A percentile compares a stretch with the other conserved stretches of the same genome.
phyloP scores from a whole-genome alignment of 2,113 vertebrate genomes.

The Halichoerus grypus region DNA sequence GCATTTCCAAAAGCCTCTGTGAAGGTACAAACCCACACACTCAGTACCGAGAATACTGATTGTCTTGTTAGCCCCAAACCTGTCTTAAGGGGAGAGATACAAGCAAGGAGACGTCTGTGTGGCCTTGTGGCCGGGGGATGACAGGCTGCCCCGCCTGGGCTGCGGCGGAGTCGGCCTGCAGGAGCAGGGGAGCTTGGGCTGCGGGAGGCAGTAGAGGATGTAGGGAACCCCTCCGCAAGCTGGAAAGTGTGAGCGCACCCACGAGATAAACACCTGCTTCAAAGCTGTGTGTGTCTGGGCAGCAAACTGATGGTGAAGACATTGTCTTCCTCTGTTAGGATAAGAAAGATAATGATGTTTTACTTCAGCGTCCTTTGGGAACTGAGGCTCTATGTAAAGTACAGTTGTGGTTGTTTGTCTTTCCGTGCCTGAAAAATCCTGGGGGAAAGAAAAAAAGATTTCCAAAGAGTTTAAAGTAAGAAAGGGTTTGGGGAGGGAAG shows the following conservation, averaged over 20 bases:
- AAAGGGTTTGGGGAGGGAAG: fast-evolving
- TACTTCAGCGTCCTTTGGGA: background rate
- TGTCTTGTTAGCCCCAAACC: background rate
- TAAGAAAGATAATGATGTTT: background rate
- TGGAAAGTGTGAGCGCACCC: fast-evolving
- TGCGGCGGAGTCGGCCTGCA: background rate
- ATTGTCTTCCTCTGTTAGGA: fast-evolving
- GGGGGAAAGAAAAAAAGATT: background rate
- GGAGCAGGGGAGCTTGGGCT: background rate
- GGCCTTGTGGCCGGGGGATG: background rate
- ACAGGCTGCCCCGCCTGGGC: fast-evolving
- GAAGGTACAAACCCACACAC: background rate
- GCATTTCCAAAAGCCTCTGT: background rate
- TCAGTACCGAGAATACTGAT: background rate
- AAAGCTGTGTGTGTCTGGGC: background rate
- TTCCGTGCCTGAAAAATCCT: background rate
- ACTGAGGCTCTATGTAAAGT: background rate
- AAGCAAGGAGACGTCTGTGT: background rate
- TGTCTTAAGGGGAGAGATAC: background rate
- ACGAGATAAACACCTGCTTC: background rate
- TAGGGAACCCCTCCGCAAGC: background rate
- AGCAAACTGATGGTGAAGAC: too few species aligned
- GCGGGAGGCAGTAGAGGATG: fast-evolving
- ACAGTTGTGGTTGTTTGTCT: background rate
- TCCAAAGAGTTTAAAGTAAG: background rate